A percentile compares a stretch with the other conserved stretches of the same genome.
Evolutionary conservation across 2,888 invertebrate species (phyloP).

Genomic region (Deilephila elpenor): DNA sequence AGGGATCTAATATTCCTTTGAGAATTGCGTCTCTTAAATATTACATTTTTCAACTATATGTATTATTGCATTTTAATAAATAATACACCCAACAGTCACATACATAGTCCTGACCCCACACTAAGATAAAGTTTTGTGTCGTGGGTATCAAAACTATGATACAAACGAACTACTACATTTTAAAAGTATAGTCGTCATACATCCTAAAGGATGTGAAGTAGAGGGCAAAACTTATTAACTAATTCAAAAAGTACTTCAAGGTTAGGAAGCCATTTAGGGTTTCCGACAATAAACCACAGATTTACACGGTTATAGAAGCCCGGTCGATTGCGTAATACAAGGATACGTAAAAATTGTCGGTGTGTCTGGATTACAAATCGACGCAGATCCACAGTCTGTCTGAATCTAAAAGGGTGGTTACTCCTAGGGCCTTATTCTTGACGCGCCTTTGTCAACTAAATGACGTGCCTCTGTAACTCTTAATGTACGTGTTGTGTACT

Average conservation of each 20-base stretch:
- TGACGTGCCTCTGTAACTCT: constrained; percentile 1
- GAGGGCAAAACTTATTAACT: neutral
- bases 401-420: constrained; percentile 4
- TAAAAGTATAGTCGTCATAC: too few species aligned
- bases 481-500: neutral
- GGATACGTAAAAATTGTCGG: constrained; percentile 31
- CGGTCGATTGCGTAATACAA: constrained; percentile 7
- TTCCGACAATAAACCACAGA: neutral
- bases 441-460: constrained; percentile 1
- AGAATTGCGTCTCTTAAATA: too few species aligned
- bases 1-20: too few species aligned
- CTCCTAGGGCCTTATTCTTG: neutral
- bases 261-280: constrained; percentile 34
- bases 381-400: constrained; percentile 17
- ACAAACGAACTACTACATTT: too few species aligned
- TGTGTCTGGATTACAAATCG: constrained; percentile 33
- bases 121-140: too few species aligned
- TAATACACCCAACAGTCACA: too few species aligned
- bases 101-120: too few species aligned
- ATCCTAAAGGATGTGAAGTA: neutral
- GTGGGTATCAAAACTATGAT: too few species aligned
- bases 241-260: constrained; percentile 42
- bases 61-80: too few species aligned
- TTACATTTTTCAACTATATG: too few species aligned
- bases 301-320: neutral